Conservation (phyloP, 2,113 vertebrate species). For the Todiramphus saurophagus region DNA sequence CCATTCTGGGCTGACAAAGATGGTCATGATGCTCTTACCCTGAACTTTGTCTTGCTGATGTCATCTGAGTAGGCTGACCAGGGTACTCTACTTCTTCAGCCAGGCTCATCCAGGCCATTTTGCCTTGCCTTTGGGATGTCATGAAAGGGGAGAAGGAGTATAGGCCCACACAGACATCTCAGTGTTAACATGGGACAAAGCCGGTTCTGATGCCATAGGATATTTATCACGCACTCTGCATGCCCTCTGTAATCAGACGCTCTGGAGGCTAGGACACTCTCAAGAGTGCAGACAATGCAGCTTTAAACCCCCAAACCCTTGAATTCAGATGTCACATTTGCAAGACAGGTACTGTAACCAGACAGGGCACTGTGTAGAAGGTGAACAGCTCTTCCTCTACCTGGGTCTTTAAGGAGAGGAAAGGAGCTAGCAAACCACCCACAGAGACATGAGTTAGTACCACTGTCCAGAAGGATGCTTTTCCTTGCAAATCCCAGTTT, state of each 20-base stretch:
- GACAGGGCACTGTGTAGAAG: accelerated
- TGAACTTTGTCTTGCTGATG: not conserved
- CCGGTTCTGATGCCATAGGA: not conserved
- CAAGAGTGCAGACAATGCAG: not conserved
- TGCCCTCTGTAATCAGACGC: not conserved
- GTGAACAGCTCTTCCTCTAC: not conserved
- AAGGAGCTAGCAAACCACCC: not conserved
- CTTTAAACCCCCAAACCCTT: not conserved
- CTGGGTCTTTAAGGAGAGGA: not conserved
- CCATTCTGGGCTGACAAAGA: not conserved
- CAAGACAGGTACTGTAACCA: not conserved
- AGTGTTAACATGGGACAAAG: not conserved
- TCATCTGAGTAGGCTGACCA: not conserved
- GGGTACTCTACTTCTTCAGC: not conserved
- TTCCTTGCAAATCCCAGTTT: not conserved
- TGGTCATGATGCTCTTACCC: not conserved
- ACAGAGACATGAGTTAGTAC: not conserved
- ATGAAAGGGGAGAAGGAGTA: not conserved
- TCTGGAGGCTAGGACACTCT: not conserved
- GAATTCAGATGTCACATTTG: not conserved
- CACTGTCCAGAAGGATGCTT: not conserved
- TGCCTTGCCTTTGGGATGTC: not conserved
- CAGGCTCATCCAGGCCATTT: not conserved
- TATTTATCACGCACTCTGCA: not conserved
- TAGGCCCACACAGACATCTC: not conserved